phyloP scores from a whole-genome alignment of 2,797 vertebrate genomes.

The Sebastes melanostomus region DNA sequence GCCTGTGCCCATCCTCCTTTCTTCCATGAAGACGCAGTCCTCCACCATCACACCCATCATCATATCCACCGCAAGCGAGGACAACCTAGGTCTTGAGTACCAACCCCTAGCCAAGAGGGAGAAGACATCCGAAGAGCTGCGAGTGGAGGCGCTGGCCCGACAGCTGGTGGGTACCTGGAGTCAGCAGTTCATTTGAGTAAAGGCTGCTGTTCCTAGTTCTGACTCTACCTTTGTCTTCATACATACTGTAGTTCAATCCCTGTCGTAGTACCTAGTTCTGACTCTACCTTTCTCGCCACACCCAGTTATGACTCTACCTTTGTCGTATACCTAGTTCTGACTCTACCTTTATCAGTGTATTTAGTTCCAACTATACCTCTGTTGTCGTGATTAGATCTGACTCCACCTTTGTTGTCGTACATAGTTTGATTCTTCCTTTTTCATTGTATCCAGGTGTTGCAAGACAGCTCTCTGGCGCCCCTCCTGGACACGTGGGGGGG shows the following conservation, averaged over 20 bases:
- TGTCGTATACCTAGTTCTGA: not conserved
- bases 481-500: constrained; percentile 89
- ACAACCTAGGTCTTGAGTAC: constrained; percentile 57
- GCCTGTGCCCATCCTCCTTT: not conserved
- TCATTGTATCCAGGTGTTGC: constrained; percentile 38
- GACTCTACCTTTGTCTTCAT: not conserved
- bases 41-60: not conserved
- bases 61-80: not conserved
- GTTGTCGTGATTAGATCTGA: not conserved
- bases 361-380: not conserved
- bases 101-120: constrained; percentile 70
- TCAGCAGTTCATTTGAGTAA: not conserved
- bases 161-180: constrained; percentile 82
- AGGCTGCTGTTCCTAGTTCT: not conserved
- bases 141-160: constrained; percentile 85
- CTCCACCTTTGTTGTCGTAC: not conserved
- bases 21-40: not conserved
- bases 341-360: not conserved
- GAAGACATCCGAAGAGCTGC: constrained; percentile 85
- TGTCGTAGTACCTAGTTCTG: not conserved
- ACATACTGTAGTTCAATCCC: too few species aligned
- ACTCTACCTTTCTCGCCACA: not conserved
- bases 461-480: constrained; percentile 87
- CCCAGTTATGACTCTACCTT: not conserved
- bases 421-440: not conserved